phyloP scores from a whole-genome alignment of 2,888 invertebrate species.

The Ichneumoninae sp. region DNA sequence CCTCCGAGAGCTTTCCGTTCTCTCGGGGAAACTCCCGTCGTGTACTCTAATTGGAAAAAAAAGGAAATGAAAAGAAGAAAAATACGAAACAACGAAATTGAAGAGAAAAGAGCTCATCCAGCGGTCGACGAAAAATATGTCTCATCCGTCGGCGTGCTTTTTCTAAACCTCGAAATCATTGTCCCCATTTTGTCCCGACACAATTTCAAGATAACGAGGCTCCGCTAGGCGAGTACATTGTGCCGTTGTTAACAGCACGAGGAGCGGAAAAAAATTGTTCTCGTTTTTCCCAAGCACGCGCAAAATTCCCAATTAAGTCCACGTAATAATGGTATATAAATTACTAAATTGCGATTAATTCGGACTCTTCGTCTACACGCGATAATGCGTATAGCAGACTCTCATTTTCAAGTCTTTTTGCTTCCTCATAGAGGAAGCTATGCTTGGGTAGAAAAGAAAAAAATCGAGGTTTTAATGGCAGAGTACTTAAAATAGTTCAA shows the following conservation, averaged over 20 bases:
- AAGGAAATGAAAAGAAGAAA: not conserved
- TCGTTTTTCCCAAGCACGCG: conserved; percentile 24
- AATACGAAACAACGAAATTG: conserved; percentile 19
- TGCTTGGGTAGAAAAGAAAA: too few relatives aligned
- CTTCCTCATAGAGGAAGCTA: not conserved
- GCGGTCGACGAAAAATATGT: conserved; percentile 43
- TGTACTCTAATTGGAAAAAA: conserved; percentile 58
- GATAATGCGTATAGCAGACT: conserved; percentile 19
- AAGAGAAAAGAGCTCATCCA: conserved; percentile 8
- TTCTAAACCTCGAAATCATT: conserved; percentile 16
- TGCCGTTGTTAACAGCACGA: not conserved
- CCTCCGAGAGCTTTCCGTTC: conserved; percentile 36
- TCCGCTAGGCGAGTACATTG: not conserved
- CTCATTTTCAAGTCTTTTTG: not conserved
- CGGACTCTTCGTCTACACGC: conserved; percentile 42
- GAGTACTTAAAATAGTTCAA: too few relatives aligned
- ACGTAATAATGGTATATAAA: conserved; percentile 19
- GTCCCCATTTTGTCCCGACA: not conserved
- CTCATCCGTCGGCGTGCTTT: conserved; percentile 28
- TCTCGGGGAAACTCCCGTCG: conserved; percentile 31
- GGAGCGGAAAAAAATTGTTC: not conserved
- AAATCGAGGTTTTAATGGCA: too few relatives aligned
- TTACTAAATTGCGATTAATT: conserved; percentile 60
- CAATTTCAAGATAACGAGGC: conserved; percentile 24
- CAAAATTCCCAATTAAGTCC: conserved; percentile 54